phyloP scores from a whole-genome alignment of 2,888 invertebrate species.

The Ochropleura leucogaster region DNA sequence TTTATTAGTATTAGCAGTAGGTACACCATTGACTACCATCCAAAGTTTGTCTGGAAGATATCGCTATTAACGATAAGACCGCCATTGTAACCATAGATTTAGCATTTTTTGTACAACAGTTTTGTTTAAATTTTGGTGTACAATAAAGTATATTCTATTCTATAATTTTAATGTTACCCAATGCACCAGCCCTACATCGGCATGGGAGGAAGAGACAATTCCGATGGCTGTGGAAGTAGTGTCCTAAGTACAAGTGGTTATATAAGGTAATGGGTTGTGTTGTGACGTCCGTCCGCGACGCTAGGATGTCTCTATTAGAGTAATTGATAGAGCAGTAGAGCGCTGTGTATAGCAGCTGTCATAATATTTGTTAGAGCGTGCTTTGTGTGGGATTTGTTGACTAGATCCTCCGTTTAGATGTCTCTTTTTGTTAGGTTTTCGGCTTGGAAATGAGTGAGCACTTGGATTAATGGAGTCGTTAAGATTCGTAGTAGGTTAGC shows the following conservation, averaged over 20 bases:
- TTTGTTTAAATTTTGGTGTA: no score
- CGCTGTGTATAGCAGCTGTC: conserved; percentile 51
- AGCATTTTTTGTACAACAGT: no score
- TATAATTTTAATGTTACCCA: no score
- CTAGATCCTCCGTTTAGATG: background rate
- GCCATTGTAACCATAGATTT: no score
- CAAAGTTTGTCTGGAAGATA: no score
- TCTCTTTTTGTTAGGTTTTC: background rate
- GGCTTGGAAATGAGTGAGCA: no score
- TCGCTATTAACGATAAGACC: no score
- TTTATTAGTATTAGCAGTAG: no score
- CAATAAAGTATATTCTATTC: no score
- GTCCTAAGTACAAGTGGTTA: conserved; percentile 77
- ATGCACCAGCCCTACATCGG: conserved; percentile 37
- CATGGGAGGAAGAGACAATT: conserved; percentile 86
- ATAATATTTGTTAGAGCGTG: conserved; percentile 55
- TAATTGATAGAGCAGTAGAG: conserved; percentile 72
- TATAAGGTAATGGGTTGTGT: conserved; percentile 80
- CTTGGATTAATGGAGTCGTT: no score
- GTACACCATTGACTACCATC: no score
- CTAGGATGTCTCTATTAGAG: conserved; percentile 84
- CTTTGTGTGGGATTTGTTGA: conserved; percentile 11
- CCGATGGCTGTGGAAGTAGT: conserved; percentile 81
- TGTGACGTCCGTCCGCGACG: conserved; percentile 80
- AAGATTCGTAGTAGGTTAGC: no score